Evolutionary conservation across 2,113 vertebrate genomes (phyloP).

Genomic region (Hippopotamus amphibius): DNA sequence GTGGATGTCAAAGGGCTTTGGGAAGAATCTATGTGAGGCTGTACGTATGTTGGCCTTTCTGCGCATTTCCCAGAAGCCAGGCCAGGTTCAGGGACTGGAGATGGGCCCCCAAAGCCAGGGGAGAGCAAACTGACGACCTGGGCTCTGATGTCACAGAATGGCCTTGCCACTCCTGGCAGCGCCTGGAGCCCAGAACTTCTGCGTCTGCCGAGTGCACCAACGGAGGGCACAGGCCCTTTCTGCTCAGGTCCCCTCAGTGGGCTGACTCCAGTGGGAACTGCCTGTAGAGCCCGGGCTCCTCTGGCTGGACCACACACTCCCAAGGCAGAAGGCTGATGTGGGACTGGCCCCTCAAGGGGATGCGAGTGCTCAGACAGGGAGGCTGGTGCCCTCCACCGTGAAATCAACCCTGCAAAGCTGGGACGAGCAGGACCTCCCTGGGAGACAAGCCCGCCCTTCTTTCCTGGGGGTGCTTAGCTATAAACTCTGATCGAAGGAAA

Average conservation of each 20-base stretch:
- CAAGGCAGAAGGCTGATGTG: accelerated
- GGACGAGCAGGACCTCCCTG: too few relatives aligned
- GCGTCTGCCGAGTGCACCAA: not conserved
- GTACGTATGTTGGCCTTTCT: not conserved
- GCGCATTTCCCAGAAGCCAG: not conserved
- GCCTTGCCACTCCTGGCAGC: not conserved
- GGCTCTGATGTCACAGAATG: not conserved
- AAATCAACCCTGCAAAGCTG: not conserved
- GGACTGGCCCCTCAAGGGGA: too few relatives aligned
- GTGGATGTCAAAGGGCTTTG: not conserved
- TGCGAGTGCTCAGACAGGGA: not conserved
- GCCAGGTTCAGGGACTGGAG: not conserved
- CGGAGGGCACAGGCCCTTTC: not conserved
- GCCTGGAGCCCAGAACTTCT: not conserved
- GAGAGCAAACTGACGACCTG: not conserved
- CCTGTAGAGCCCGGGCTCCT: not conserved
- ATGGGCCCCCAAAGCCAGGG: not conserved
- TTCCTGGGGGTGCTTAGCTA: not conserved
- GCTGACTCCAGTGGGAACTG: not conserved
- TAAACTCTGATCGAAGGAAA: not conserved
- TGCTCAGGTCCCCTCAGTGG: not conserved
- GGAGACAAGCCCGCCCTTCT: not conserved
- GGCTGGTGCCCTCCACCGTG: not conserved
- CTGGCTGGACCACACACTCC: not conserved
- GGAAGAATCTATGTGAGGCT: not conserved